Evolutionary conservation across 2,113 vertebrate genomes (phyloP).

Genomic region (Serilophus lunatus): DNA sequence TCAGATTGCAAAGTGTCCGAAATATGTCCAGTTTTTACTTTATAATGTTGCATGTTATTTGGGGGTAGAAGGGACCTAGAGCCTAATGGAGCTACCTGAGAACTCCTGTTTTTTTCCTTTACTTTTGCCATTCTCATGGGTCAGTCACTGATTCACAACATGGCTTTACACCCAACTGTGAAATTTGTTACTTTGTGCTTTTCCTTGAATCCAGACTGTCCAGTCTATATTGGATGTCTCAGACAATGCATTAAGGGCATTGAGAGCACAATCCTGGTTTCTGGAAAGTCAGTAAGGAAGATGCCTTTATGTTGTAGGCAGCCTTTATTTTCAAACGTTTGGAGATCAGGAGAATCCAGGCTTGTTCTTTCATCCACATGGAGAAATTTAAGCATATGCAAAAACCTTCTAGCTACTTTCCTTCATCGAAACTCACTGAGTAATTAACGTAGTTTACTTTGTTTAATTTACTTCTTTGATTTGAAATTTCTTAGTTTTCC

Average conservation of each 20-base stretch:
- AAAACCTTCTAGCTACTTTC: neutral
- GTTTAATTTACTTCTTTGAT: neutral
- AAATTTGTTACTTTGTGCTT: neutral
- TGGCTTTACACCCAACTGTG: neutral
- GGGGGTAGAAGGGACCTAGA: neutral
- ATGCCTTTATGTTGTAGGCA: neutral
- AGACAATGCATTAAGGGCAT: neutral
- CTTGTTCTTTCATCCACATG: neutral
- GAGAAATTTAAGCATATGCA: neutral
- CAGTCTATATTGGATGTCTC: neutral
- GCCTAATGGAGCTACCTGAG: neutral
- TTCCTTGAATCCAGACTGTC: neutral
- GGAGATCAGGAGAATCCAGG: neutral
- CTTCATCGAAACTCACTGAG: neutral
- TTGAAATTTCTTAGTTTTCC: neutral
- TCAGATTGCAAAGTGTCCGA: neutral
- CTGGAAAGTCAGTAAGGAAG: neutral
- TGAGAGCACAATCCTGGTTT: neutral
- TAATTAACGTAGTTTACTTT: neutral
- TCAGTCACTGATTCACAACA: fast-evolving
- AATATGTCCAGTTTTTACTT: neutral
- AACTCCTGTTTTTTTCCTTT: neutral
- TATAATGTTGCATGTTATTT: neutral
- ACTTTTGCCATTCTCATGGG: neutral
- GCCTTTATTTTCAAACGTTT: neutral